A percentile compares a stretch with the other conserved stretches of the same genome.
These are phyloP conservation scores for Papilio machaon DNA, from an alignment of 1,140 invertebrate species.

Conservation along the genomic window DNA sequence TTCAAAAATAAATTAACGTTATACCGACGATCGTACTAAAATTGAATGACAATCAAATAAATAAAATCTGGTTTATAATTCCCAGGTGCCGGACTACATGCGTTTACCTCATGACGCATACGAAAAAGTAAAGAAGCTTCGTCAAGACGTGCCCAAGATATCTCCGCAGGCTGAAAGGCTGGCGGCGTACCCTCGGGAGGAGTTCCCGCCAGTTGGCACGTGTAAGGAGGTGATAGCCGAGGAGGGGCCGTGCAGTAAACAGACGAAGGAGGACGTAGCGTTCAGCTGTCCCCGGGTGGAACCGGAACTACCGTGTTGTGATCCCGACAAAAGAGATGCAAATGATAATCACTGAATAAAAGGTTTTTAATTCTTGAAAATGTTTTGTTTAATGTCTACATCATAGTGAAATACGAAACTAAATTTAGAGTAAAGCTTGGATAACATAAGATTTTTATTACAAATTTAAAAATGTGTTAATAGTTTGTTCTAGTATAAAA, in stretches of 20 bases:
- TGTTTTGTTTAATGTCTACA: background rate
- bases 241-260: constrained; percentile 50
- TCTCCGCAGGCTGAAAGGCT: constrained; percentile 64
- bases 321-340: constrained; percentile 47
- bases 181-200: constrained; percentile 49
- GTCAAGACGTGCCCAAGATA: constrained; percentile 64
- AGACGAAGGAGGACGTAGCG: constrained; percentile 67
- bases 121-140: constrained; percentile 62
- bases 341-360: constrained; percentile 7
- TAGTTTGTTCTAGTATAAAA: background rate
- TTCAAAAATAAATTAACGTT: too few relatives aligned
- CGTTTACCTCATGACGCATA: constrained; percentile 62
- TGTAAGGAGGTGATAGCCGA: constrained; percentile 55
- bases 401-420: background rate
- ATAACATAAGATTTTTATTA: background rate
- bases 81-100: constrained; percentile 72
- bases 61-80: constrained; percentile 10
- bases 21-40: background rate
- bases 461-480: background rate
- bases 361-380: background rate
- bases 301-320: constrained; percentile 59
- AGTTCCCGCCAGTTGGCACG: constrained; percentile 45
- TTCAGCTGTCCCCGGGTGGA: constrained; percentile 66
- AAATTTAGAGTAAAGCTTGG: background rate
- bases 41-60: background rate